Conservation (phyloP, 2,113 vertebrate genomes). For the Mungos mungo region DNA sequence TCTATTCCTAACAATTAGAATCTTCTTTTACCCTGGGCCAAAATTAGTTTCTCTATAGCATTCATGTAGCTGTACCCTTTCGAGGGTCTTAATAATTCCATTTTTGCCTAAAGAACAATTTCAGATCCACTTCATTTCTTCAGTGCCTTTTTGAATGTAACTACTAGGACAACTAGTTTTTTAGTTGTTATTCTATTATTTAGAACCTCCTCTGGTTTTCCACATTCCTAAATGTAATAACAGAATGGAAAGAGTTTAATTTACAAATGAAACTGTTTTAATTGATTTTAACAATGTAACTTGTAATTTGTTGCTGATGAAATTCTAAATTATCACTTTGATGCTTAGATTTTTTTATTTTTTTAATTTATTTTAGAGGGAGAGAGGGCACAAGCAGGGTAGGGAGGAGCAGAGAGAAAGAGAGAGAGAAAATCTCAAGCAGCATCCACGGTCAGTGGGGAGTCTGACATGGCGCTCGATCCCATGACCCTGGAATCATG, state of each 20-base stretch:
- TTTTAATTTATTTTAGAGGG: too few species aligned
- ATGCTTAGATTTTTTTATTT: not conserved
- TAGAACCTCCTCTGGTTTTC: constrained; percentile 31
- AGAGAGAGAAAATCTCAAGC: too few species aligned
- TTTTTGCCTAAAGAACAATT: not conserved
- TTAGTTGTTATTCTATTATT: not conserved
- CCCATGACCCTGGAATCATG: too few species aligned
- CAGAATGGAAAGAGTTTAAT: constrained; percentile 43
- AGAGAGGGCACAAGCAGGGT: too few species aligned
- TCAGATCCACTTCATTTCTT: constrained; percentile 11
- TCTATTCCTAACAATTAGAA: not conserved
- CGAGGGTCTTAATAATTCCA: not conserved
- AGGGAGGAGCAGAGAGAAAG: too few species aligned
- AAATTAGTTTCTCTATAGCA: not conserved
- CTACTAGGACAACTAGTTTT: not conserved
- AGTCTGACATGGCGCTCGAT: too few species aligned
- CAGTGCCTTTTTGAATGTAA: not conserved
- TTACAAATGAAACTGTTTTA: constrained; percentile 32
- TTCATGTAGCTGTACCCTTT: not conserved
- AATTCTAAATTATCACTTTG: not conserved
- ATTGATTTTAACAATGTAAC: constrained; percentile 9
- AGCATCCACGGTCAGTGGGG: too few species aligned
- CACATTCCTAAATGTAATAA: constrained; percentile 9
- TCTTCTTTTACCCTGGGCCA: not conserved
- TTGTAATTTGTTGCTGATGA: not conserved